phyloP scores from a whole-genome alignment of 2,888 invertebrate genomes.

The Galeruca laticollis region DNA sequence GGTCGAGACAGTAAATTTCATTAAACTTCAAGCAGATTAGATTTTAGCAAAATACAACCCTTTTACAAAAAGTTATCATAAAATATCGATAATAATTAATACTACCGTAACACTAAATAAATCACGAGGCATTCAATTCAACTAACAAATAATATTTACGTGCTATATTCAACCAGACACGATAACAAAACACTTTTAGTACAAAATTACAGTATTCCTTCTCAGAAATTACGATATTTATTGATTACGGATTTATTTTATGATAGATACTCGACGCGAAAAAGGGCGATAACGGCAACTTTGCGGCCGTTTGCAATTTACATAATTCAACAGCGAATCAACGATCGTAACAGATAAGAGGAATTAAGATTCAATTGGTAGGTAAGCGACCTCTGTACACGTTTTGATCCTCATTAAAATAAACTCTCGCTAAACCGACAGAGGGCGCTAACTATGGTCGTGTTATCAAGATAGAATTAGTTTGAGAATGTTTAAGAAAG shows the following conservation, averaged over 20 bases:
- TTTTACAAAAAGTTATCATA: no score
- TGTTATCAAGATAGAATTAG: conserved; percentile 21
- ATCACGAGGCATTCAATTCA: conserved; percentile 21
- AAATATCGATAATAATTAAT: no score
- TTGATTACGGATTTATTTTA: conserved; percentile 45
- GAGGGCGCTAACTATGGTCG: conserved; percentile 49
- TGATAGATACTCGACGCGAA: conserved; percentile 40
- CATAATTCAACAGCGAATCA: conserved; percentile 44
- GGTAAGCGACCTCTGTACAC: conserved; percentile 48
- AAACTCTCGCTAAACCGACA: conserved; percentile 41
- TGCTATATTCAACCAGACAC: conserved; percentile 22
- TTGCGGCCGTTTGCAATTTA: conserved; percentile 40
- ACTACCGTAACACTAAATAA: not conserved
- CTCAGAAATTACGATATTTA: conserved; percentile 44
- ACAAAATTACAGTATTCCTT: conserved; percentile 34
- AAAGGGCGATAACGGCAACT: conserved; percentile 44
- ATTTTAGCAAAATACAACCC: no score
- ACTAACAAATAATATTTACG: conserved; percentile 26
- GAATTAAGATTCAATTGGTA: conserved; percentile 47
- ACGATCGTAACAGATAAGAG: conserved; percentile 37
- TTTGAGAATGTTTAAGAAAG: no score
- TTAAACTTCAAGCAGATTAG: no score
- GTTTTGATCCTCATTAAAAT: conserved; percentile 49
- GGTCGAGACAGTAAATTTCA: no score
- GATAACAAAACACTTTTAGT: conserved; percentile 42